Base-by-base conservation (phyloP, 2,888 invertebrate genomes). In the Thumatha senex region DNA sequence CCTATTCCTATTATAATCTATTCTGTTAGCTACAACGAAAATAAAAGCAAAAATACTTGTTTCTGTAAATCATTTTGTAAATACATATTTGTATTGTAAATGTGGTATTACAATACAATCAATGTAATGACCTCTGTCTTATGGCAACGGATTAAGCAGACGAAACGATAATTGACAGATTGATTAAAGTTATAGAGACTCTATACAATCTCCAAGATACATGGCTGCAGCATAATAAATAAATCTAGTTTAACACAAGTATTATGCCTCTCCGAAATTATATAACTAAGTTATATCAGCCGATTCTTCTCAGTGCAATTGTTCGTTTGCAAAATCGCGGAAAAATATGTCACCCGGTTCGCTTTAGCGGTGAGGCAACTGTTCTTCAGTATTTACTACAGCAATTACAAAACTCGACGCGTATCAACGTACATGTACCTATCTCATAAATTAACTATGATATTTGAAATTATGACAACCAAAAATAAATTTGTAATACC, bases 341-440 rank as follows among this genome's bases (percentile, higher is more conserved):
- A 62, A 62, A 58, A 62, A 62, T 56, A 64, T 64, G 62, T 62
- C 60, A 62, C 59, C 47, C 31, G 46, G 46, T 53, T 49, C 50
- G 52, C 48, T 54, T 52, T 48, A 48, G 42, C 51, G 48, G 54
- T 60, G 54, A 64, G 44, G 55, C 62, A 64, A 61, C 55, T 46
- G 42, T 51, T 52, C 55, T 60, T 60, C 57, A 60, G 54, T 62
- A 52, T 60, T 54, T 64, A 55, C 57, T 60, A 55, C 54, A 51
- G 51, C 53, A 64, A 64, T 62, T 59, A 57, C 54, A 44, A 62
- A 62, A 62, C 60, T 52, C 38, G 45, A 46, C 40, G 48, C 59
- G 49, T 65, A 65, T 65, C 54, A 59, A 55, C 60, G 50, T 54
- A 51, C 58, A 54, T 52, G 48, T 51, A 52, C 48, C n/a, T 51